Evolutionary conservation across 2,797 vertebrate genomes (phyloP), one percentile per base, ranked within the genome.

Genomic region (Merluccius polli): DNA sequence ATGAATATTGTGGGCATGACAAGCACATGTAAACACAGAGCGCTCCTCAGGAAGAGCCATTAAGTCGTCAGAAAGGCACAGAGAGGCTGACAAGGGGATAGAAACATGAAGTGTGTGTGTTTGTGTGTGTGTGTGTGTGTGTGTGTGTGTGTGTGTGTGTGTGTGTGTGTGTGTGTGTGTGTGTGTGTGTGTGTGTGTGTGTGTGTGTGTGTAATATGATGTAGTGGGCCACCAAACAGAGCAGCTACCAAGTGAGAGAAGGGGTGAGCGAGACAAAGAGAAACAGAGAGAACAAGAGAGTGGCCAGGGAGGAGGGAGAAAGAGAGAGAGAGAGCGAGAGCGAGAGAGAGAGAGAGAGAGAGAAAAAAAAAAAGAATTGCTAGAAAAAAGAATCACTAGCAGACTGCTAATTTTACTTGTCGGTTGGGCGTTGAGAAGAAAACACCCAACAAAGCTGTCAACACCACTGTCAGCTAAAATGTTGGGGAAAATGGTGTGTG

Each of bases 1-100:
- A 96, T 97, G 96, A 98, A 97, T 97, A 98, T 97, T 97, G 96
- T 95, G 94, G 95, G 94, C 93, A 91, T 98, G 96, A 98, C 96
- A 98, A 97, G 95, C 93, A 94, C 95, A 91, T 95, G 95, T 97
- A 98, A 98, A 98, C 96, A 97, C 94, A 96, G 95, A 97, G 95
- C 95, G 95, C 96, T 97, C 95, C 95, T 98, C 96, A 95, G 95
- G 95, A 95, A 95, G 95, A 95, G 96, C 97, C 96, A 98, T 98
- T 98, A 98, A 98, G 96, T 95, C 96, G 95, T 98, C 97, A 98
- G 95, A 92, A 92, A 90, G 90, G 93, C 95, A 90, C 94, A 95
- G 95, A 96, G 95, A 96, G 94, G 83, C 88, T 90, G 90, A 90
- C 89, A 87, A 83, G 82, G 83, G 59, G 78, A 85, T 75, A 79